Base-by-base conservation (phyloP, 2,113 vertebrate genomes). In the Taurulus bubalis region DNA sequence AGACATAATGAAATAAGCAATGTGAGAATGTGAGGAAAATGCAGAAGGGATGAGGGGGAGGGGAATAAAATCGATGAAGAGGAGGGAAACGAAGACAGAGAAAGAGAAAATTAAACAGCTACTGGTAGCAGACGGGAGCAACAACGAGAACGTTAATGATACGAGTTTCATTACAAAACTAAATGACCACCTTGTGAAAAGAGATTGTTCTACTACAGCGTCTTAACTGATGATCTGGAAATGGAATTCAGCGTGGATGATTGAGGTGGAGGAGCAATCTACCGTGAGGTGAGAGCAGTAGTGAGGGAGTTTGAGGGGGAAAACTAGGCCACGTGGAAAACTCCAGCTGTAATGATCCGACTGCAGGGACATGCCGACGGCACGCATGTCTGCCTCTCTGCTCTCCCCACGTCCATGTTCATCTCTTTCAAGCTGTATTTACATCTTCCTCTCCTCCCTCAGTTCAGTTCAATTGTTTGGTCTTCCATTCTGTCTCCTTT, bases 321-420 rank as follows among this genome's bases (percentile, higher is more conserved):
- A 88, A 94, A 92, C 76, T 89, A 92, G 91, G 90, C 89, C 90
- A 91, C 51, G 59, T 85, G 91, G 91, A 93, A 94, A 91, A 89
- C 87, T 69, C 86, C 74, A 89, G 89, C 71, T 79, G 89, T 75
- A 91, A 90, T 42, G 85, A 92, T 81, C 86, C 75, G 32, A 83
- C 73, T 70, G 53, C 40, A 65, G 45, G 34, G 45, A 70, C 67
- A 20, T 0, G 73, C 51, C 0, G 1, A 63, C 55, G 14, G 55
- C 55, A 30, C 8, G 62, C 56, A 32, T 32, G 68, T 80, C 72
- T 64, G 64, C 30, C 36, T 72, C 45, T 45, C 59, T 49, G 42
- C 32, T 51, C 24, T 63, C 49, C 26, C 8, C 1, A 1, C 0
- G 26, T 47, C 76, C 9, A 1, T 38, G 62, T 77, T 49, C 24